phyloP scores from a whole-genome alignment of 2,113 vertebrate genomes.

The Crocuta crocuta region DNA sequence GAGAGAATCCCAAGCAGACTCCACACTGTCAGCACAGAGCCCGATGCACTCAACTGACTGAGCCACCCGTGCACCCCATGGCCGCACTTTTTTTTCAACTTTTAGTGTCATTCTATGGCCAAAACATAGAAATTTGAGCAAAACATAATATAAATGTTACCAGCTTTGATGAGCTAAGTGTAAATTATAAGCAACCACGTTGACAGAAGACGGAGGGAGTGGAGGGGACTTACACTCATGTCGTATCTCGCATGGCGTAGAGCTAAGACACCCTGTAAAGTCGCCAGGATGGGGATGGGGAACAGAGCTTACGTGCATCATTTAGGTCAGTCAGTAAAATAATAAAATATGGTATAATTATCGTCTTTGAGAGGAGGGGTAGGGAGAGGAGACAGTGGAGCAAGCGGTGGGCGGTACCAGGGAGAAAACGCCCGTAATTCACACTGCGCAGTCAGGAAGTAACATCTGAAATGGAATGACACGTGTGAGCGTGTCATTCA shows the following conservation, averaged over 20 bases:
- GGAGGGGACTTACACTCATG: not conserved
- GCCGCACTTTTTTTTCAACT: not conserved
- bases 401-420: not conserved
- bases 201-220: no score
- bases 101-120: not conserved
- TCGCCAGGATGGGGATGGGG: not conserved
- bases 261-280: not conserved
- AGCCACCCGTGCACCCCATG: no score
- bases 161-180: not conserved
- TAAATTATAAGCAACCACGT: not conserved
- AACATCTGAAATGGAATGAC: not conserved
- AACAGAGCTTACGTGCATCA: not conserved
- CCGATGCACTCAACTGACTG: no score
- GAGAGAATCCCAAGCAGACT: not conserved
- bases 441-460: not conserved
- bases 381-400: not conserved
- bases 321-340: not conserved
- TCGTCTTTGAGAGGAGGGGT: not conserved
- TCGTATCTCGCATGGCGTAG: not conserved
- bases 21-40: no score
- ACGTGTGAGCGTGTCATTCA: accelerated
- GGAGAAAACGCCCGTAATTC: not conserved
- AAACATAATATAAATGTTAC: not conserved
- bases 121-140: not conserved
- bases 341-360: not conserved